phyloP scores from a whole-genome alignment of 2,888 invertebrate genomes.

The Agrypnus murinus region DNA sequence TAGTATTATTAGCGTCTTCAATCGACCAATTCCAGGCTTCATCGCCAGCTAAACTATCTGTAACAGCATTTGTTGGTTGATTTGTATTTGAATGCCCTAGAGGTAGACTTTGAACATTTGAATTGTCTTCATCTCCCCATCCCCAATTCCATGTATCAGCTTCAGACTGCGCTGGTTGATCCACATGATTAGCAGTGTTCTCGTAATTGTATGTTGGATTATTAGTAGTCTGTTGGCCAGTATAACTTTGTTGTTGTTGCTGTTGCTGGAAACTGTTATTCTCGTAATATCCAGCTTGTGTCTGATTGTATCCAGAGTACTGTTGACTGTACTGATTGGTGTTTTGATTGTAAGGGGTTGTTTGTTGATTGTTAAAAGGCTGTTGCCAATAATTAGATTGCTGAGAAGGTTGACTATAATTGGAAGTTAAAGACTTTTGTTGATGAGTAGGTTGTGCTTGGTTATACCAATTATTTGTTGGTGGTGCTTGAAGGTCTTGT shows the following conservation, averaged over 20 bases:
- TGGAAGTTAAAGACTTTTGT: conserved; percentile 56
- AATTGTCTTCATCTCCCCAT: conserved; percentile 75
- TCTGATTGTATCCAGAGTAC: conserved; percentile 14
- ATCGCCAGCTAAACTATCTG: conserved; percentile 74
- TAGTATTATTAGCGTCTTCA: conserved; percentile 69
- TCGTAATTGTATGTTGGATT: conserved; percentile 42
- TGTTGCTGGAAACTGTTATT: conserved; percentile 42
- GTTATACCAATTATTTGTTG: conserved; percentile 71
- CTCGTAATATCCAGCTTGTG: conserved; percentile 42
- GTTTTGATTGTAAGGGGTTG: conserved; percentile 67
- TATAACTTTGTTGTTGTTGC: conserved; percentile 37
- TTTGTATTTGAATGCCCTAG: conserved; percentile 59
- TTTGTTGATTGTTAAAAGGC: conserved; percentile 57
- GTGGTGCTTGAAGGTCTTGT: conserved; percentile 70
- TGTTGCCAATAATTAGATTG: conserved; percentile 59
- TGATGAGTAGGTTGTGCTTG: conserved; percentile 58
- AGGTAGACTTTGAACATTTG: conserved; percentile 62
- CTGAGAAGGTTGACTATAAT: conserved; percentile 21
- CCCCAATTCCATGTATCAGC: conserved; percentile 75
- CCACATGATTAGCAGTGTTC: conserved; percentile 52
- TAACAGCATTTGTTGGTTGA: conserved; percentile 63
- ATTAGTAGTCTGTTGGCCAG: conserved; percentile 55
- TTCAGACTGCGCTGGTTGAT: conserved; percentile 66
- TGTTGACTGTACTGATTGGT: conserved; percentile 61
- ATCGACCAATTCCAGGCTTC: conserved; percentile 79